Percentiles rank a stretch among this genome's conserved stretches.
Evolutionary conservation across 2,113 vertebrate species (phyloP).

Genomic region (Forbesichthys papilliferus): DNA sequence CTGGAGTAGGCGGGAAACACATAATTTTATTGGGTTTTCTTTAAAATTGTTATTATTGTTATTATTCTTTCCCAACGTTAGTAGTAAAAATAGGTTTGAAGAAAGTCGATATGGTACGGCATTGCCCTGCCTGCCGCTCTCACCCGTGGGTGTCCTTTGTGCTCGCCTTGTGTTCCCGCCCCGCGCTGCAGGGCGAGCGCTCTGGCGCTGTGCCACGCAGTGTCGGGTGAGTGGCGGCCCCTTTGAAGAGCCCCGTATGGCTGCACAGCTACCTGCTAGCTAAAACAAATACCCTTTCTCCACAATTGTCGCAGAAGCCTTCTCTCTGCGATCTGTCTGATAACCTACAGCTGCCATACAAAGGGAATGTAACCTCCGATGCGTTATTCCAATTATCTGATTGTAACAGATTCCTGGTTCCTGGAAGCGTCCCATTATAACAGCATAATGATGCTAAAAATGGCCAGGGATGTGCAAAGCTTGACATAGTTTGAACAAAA

Average conservation of each 20-base stretch:
- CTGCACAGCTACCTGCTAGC: slow-evolving; percentile 38
- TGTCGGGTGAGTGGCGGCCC: slow-evolving; percentile 60
- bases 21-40: slow-evolving; percentile 8
- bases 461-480: background rate
- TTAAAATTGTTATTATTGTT: background rate
- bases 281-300: slow-evolving; percentile 28
- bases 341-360: slow-evolving; percentile 2
- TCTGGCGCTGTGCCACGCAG: slow-evolving; percentile 60
- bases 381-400: slow-evolving; percentile 4
- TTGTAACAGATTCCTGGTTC: slow-evolving; percentile 10
- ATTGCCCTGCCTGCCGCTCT: slow-evolving; percentile 64
- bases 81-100: slow-evolving; percentile 68
- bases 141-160: slow-evolving; percentile 72
- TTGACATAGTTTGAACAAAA: slow-evolving; percentile 16
- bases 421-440: slow-evolving; percentile 2
- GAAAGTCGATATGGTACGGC: slow-evolving; percentile 71
- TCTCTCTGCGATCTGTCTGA: slow-evolving; percentile 22
- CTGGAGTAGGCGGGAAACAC: no score
- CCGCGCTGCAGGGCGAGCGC: slow-evolving; percentile 56
- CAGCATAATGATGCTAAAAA: background rate
- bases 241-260: slow-evolving; percentile 58
- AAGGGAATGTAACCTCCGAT: slow-evolving; percentile 1
- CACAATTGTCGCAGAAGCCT: slow-evolving; percentile 4
- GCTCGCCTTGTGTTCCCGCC: slow-evolving; percentile 63
- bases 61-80: slow-evolving; percentile 22